Evolutionary conservation across 2,113 vertebrate species (phyloP), one percentile per base, ranked within the genome.

Genomic region (Holacanthus passer): DNA sequence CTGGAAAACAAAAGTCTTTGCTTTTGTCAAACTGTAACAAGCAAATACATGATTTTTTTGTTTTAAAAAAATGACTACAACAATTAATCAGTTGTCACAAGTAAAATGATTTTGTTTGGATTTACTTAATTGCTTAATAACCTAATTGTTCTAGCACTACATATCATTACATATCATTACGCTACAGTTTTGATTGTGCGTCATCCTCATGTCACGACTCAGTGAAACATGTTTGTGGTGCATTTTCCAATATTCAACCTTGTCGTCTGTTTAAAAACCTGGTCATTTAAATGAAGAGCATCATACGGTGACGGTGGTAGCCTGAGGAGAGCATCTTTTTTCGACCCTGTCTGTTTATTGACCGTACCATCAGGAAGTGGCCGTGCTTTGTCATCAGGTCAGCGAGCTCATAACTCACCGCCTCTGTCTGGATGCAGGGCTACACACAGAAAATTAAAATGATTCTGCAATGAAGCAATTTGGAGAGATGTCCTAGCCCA

Each of bases 361-460:
- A 94, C 85, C 31, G 79, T 76, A 52, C 63, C 85, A 55, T 88
- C 89, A 89, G 89, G 87, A 94, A 89, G 90, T 85, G 79, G 68
- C 77, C 39, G 24, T 92, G 94, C 94, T 92, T 93, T 88, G 93
- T 94, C 92, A 94, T 93, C 93, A 93, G 91, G 91, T 93, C 93
- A 87, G 85, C 43, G 0, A 47, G 78, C 89, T 90, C 86, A 90
- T 92, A 94, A 88, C 89, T 92, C 90, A 88, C 64, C 12, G 68
- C 65, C 86, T 83, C 70, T 52, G 87, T 85, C 82, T 83, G 78
- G 76, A 87, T 80, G 64, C 85, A 52, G 81, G 75, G 59, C 74
- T 77, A 80, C 84, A 87, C 59, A 58, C 81, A 86, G 82, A 93
- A 91, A 91, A 92, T 93, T 85, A 89, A 94, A 93, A 91, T 84